Evolutionary conservation across 2,888 invertebrate genomes (phyloP), one percentile per base, ranked within the genome.

Genomic region (Aporophyla nigra): DNA sequence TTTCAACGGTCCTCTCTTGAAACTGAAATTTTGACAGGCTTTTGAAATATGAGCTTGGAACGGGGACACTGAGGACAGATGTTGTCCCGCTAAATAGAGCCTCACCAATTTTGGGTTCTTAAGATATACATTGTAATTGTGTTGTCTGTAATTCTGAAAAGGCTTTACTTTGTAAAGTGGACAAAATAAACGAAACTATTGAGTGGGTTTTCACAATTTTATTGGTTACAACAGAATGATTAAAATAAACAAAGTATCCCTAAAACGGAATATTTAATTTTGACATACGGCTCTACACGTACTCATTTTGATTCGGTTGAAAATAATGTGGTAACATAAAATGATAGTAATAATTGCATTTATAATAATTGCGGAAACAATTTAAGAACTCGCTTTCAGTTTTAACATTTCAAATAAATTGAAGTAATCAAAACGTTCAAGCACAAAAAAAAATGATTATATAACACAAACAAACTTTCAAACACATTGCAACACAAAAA

Each of bases 1-100:
- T 94, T 92, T 89, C 89, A 85, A 88, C 88, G 90, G 89, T 71
- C 88, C 88, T 91, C 90, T 91, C 91, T 87, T 86, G 90, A 89
- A 92, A 90, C 91, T 88, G 87, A 89, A 91, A 91, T 92, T 93
- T 91, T 85, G 88, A 87, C 86, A 82, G 83, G 85, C 86, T 87
- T 88, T 87, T 85, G 86, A 87, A 88, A 87, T 82, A 84, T 76
- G 87, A 84, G 73, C 80, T 85, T 73, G 73, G 66, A 84, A 78
- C 56, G 66, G 76, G 80, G 86, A 87, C 85, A 83, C 77, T 14
- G 76, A 56, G 77, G 80, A 83, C 88, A 84, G 83, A 83, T 85
- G 87, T 79, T 67, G 68, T 78, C 76, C 66, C 49, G 58, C 67
- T 78, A 72, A 85, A 80, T 69, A 78, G 51, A 74, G 67, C 58